These are phyloP conservation scores for Drosophila chauvacae DNA, from an alignment of 1,140 invertebrate genomes.

Conservation along the genomic window DNA sequence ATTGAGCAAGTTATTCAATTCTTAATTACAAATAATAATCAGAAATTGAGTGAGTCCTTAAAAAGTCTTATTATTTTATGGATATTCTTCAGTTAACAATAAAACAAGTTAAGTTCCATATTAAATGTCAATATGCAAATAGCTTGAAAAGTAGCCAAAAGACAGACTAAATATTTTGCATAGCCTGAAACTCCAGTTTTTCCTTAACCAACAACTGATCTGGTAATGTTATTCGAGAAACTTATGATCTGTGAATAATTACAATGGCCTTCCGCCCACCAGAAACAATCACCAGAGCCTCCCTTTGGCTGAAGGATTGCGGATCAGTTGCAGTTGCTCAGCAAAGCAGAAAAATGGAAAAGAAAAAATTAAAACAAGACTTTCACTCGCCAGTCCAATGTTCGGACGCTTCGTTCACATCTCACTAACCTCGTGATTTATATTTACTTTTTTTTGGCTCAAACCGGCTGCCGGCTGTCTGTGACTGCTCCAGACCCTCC, in stretches of 20 bases:
- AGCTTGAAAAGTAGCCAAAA: not conserved
- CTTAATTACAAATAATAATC: not conserved
- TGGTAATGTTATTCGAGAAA: conserved; percentile 3
- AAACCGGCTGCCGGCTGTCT: conserved; percentile 58
- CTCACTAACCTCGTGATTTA: conserved; percentile 81
- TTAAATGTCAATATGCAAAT: not conserved
- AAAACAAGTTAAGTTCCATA: too few relatives aligned
- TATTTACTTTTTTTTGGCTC: conserved; percentile 47
- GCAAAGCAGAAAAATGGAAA: conserved; percentile 49
- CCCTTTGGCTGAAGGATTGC: conserved; percentile 16
- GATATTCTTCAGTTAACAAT: not conserved
- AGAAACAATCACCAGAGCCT: conserved; percentile 15
- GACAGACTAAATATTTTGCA: not conserved
- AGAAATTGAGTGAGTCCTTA: not conserved
- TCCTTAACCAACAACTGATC: not conserved
- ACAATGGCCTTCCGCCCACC: not conserved
- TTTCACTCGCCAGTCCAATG: conserved; percentile 32
- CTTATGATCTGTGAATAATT: conserved; percentile 47
- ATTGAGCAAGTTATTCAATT: not conserved
- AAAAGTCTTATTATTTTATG: not conserved
- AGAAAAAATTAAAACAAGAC: conserved; percentile 7
- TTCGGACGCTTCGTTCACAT: conserved; percentile 54
- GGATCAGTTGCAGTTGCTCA: conserved; percentile 39
- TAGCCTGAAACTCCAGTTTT: not conserved
- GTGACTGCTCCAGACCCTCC: conserved; percentile 8